Percentiles rank a stretch among this genome's conserved stretches.
Evolutionary conservation across 2,888 invertebrate species (phyloP).

Genomic region (Andrena haemorrhoa): DNA sequence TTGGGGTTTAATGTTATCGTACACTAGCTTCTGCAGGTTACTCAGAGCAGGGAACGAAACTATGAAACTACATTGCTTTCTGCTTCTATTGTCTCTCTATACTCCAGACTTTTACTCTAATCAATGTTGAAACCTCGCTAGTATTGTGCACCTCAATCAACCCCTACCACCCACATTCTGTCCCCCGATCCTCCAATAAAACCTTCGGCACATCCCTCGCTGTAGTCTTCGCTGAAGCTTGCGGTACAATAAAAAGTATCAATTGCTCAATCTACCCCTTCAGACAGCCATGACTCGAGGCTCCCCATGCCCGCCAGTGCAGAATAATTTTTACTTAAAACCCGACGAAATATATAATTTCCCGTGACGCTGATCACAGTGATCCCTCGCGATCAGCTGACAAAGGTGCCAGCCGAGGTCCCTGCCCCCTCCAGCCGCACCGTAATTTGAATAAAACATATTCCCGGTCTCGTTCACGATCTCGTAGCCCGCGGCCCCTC

Average conservation of each 20-base stretch:
- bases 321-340: conserved; percentile 33
- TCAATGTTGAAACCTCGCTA: background rate
- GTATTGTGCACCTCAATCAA: too few relatives aligned
- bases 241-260: background rate
- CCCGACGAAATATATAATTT: conserved; percentile 43
- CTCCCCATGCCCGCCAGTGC: background rate
- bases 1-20: too few relatives aligned
- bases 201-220: background rate
- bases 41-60: too few relatives aligned
- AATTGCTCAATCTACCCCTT: background rate
- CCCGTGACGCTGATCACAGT: conserved; percentile 27
- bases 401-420: conserved; percentile 18
- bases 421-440: conserved; percentile 2
- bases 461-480: conserved; percentile 32
- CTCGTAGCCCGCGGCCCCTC: conserved; percentile 47
- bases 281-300: too few relatives aligned
- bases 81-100: too few relatives aligned
- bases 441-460: conserved; percentile 51
- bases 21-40: too few relatives aligned
- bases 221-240: background rate
- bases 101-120: background rate
- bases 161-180: too few relatives aligned
- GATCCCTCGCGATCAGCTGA: conserved; percentile 37
- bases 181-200: background rate
- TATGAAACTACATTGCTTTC: too few relatives aligned